Conservation (phyloP, 2,888 invertebrate species). For the Vandiemenella viatica region DNA sequence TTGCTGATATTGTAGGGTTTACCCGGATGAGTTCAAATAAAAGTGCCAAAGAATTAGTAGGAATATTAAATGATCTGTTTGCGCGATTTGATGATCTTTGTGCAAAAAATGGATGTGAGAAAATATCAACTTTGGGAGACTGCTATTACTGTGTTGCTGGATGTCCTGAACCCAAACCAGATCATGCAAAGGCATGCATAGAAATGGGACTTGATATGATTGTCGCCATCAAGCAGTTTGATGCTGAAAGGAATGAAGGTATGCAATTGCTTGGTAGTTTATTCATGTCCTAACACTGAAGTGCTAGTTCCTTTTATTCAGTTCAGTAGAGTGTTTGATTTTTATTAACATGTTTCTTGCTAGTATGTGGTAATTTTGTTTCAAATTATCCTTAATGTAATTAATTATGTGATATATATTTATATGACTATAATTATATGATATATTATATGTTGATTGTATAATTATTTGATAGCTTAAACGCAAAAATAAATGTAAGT, state of each 20-base stretch:
- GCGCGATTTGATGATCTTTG: constrained; percentile 89
- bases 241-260: constrained; percentile 75
- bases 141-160: constrained; percentile 92
- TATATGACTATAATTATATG: too few relatives aligned
- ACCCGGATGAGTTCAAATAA: constrained; percentile 95
- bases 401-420: too few relatives aligned
- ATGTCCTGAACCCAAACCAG: constrained; percentile 79
- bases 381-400: too few relatives aligned
- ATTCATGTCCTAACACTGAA: too few relatives aligned
- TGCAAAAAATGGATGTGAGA: constrained; percentile 78
- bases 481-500: too few relatives aligned
- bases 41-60: constrained; percentile 88
- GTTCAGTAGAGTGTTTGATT: too few relatives aligned
- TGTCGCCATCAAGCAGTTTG: constrained; percentile 79
- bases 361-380: too few relatives aligned
- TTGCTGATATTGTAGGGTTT: constrained; percentile 96
- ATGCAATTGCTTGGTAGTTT: constrained; percentile 3
- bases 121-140: constrained; percentile 89
- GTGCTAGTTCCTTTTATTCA: too few relatives aligned
- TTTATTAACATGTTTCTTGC: too few relatives aligned
- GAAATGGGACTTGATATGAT: constrained; percentile 97
- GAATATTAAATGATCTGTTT: constrained; percentile 88
- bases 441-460: too few relatives aligned
- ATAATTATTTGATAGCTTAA: too few relatives aligned
- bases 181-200: constrained; percentile 90